Evolutionary conservation across 2,113 vertebrate genomes (phyloP).

Genomic region (Climacteris rufus): DNA sequence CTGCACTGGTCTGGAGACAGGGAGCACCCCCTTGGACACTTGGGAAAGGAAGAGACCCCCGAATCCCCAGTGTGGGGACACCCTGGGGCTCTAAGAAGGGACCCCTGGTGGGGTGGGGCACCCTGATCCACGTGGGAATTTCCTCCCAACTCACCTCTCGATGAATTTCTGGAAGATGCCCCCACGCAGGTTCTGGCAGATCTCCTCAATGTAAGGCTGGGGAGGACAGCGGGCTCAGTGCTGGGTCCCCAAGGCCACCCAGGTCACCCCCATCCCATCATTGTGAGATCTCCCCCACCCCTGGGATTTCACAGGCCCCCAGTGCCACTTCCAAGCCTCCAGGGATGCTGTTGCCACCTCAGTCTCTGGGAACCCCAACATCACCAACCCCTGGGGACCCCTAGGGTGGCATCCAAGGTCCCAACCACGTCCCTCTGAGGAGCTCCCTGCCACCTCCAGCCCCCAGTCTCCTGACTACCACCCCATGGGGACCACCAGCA

Average conservation of each 20-base stretch:
- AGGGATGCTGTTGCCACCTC: background rate
- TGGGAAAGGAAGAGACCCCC: background rate
- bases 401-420: background rate
- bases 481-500: background rate
- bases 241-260: background rate
- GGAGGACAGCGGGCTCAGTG: background rate
- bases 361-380: background rate
- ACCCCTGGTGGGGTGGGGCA: background rate
- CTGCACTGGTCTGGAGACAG: background rate
- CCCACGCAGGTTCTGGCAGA: constrained; percentile 75
- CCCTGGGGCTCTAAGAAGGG: background rate
- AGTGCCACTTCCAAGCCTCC: background rate
- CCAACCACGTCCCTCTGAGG: background rate
- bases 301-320: background rate
- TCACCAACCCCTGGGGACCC: background rate
- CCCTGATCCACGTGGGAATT: accelerated
- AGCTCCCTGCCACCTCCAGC: background rate
- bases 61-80: background rate
- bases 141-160: constrained; percentile 67
- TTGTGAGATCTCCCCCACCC: accelerated
- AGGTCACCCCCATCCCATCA: background rate
- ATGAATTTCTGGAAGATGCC: constrained; percentile 79
- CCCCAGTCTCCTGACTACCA: background rate
- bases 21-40: background rate
- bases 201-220: constrained; percentile 79